These are phyloP conservation scores for Daboia siamensis DNA, from an alignment of 2,113 vertebrate genomes.

Conservation along the genomic window DNA sequence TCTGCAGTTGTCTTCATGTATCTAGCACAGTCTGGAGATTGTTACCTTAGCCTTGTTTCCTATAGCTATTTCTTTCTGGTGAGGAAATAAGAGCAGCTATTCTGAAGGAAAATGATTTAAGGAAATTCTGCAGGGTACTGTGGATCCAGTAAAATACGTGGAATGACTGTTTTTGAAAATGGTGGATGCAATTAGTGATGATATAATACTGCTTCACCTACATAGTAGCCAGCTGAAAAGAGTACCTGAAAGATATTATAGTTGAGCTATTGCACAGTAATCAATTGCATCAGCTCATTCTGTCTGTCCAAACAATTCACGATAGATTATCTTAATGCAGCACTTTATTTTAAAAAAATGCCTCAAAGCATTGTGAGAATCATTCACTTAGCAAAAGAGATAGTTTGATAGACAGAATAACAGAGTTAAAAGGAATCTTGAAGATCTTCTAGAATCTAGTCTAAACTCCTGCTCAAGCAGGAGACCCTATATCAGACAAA, in stretches of 20 bases:
- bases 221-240: neutral
- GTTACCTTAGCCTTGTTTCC: constrained; percentile 4
- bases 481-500: neutral
- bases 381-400: neutral
- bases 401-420: neutral
- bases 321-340: neutral
- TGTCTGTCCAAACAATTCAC: neutral
- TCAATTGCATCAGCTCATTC: neutral
- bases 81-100: neutral
- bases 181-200: neutral
- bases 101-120: neutral
- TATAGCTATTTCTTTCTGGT: neutral
- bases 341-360: neutral
- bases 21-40: neutral
- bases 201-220: neutral
- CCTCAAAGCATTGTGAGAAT: neutral
- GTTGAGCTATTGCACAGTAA: neutral
- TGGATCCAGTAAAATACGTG: constrained; percentile 20
- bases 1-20: neutral
- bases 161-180: neutral
- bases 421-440: neutral
- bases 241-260: neutral
- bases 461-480: neutral
- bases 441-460: too few species aligned
- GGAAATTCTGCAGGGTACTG: constrained; percentile 1